Evolutionary conservation across 2,888 invertebrate species (phyloP).

Genomic region (Octodonta nipae): DNA sequence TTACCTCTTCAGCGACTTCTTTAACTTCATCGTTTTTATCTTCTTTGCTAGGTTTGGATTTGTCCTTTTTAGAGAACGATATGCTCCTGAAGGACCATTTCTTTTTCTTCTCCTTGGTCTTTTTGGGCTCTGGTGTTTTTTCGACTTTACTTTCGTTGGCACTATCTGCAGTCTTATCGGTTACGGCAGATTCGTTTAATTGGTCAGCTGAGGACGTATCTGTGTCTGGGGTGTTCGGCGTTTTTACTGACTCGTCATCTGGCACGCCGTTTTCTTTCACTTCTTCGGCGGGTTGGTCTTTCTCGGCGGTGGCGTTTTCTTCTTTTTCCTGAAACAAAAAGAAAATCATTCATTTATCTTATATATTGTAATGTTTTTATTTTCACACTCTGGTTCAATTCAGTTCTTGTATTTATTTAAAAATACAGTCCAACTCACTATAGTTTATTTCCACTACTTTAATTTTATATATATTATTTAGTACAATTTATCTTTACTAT

Average conservation of each 20-base stretch:
- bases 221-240: conserved; percentile 26
- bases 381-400: too few relatives aligned
- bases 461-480: not conserved
- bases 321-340: conserved; percentile 30
- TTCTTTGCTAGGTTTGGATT: conserved; percentile 65
- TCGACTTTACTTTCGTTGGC: conserved; percentile 15
- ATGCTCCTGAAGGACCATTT: conserved; percentile 81
- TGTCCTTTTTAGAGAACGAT: conserved; percentile 78
- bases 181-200: conserved; percentile 30
- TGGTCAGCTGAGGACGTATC: conserved; percentile 27
- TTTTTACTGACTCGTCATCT: conserved; percentile 25
- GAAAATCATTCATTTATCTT: not conserved
- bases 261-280: conserved; percentile 32
- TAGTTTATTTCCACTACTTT: too few relatives aligned
- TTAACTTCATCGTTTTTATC: conserved; percentile 46
- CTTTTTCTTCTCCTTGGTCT: conserved; percentile 52
- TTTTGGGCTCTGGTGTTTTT: conserved; percentile 37
- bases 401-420: too few relatives aligned
- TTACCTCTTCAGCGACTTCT: conserved; percentile 51
- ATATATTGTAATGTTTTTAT: too few relatives aligned
- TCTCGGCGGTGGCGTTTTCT: conserved; percentile 22
- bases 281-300: conserved; percentile 18
- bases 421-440: too few relatives aligned
- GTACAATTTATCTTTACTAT: too few relatives aligned
- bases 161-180: conserved; percentile 21